Conservation (phyloP, 1,140 invertebrate genomes). For the Luehdorfia chinensis region DNA sequence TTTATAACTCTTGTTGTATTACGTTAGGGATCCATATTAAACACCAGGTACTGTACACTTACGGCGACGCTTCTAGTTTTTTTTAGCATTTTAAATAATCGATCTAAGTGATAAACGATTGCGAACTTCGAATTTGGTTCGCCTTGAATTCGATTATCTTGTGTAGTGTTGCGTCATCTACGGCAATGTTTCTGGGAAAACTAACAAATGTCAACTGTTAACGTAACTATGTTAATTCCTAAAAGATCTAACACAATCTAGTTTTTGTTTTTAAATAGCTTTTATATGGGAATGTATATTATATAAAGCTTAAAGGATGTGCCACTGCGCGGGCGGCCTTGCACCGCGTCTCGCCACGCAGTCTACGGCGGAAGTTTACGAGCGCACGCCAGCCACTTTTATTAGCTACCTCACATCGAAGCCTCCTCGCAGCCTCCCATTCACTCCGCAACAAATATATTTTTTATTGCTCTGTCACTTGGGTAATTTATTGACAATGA, state of each 20-base stretch:
- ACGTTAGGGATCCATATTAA: slow-evolving; percentile 47
- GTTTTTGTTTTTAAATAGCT: neutral
- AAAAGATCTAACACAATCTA: neutral
- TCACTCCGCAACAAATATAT: slow-evolving; percentile 71
- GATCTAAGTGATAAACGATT: slow-evolving; percentile 30
- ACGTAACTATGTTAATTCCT: slow-evolving; percentile 3
- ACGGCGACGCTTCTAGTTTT: slow-evolving; percentile 42
- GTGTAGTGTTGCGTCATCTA: slow-evolving; percentile 14
- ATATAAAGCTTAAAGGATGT: too few species aligned
- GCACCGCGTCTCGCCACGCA: slow-evolving; percentile 61
- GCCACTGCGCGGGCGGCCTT: slow-evolving; percentile 20
- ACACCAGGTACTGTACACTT: slow-evolving; percentile 20
- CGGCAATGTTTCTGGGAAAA: neutral
- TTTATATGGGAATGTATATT: slow-evolving; percentile 20
- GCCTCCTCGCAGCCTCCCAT: slow-evolving; percentile 71
- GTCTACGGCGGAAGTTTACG: slow-evolving; percentile 70
- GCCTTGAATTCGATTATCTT: slow-evolving; percentile 31
- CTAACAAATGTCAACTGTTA: too few species aligned
- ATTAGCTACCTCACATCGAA: slow-evolving; percentile 72
- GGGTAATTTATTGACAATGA: slow-evolving; percentile 75
- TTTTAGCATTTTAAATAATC: slow-evolving; percentile 40
- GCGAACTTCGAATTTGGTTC: slow-evolving; percentile 32
- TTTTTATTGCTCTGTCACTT: slow-evolving; percentile 74
- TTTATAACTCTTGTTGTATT: slow-evolving; percentile 52
- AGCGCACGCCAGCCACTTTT: slow-evolving; percentile 68